Evolutionary conservation across 2,888 invertebrate genomes (phyloP).

Genomic region (Acrocera orbiculus): DNA sequence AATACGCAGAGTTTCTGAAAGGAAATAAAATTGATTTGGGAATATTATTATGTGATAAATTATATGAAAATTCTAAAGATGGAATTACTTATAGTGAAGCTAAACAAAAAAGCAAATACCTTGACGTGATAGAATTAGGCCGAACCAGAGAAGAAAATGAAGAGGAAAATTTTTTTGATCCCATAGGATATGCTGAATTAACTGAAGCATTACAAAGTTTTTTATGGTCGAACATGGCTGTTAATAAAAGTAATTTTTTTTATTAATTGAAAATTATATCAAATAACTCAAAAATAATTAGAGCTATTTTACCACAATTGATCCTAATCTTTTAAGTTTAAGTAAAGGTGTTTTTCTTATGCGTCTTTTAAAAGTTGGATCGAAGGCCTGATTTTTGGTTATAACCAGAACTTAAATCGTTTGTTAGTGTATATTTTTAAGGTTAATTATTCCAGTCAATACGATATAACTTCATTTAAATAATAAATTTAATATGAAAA

Average conservation of each 20-base stretch:
- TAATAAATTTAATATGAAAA: too few species aligned
- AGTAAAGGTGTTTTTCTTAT: too few species aligned
- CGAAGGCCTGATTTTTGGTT: too few species aligned
- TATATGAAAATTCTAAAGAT: constrained; percentile 15
- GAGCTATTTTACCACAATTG: too few species aligned
- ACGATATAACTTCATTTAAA: too few species aligned
- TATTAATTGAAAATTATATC: background rate
- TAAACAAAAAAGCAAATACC: constrained; percentile 14
- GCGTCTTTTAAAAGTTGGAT: too few species aligned
- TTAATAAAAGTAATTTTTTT: constrained; percentile 1
- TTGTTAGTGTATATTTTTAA: too few species aligned
- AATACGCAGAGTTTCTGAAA: constrained; percentile 16
- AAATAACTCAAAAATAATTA: too few species aligned
- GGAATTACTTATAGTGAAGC: constrained; percentile 19
- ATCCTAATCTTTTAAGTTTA: too few species aligned
- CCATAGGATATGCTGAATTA: constrained; percentile 17
- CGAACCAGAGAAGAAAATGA: constrained; percentile 13
- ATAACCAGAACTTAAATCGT: too few species aligned
- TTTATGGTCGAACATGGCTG: constrained; percentile 16
- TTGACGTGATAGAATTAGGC: constrained; percentile 18
- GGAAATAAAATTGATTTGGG: constrained; percentile 16
- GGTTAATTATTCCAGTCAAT: too few species aligned
- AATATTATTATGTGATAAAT: constrained; percentile 15
- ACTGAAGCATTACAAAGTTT: constrained; percentile 15
- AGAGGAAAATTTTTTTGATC: constrained; percentile 15